Base-by-base conservation (phyloP, 2,888 invertebrate genomes). In the Xanthia icteritia region DNA sequence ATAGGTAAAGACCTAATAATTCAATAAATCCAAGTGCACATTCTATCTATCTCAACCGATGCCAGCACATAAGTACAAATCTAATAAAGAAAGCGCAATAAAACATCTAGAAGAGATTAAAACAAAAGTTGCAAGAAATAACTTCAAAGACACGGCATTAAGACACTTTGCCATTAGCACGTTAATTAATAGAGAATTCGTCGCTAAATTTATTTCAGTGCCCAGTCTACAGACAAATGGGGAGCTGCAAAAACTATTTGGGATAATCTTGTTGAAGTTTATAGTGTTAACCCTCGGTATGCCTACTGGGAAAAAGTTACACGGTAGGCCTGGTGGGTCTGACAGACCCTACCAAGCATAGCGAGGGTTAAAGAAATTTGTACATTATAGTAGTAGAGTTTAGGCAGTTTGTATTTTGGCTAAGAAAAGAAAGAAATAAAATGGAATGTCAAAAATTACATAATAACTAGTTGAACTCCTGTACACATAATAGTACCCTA, bases 101-200 rank as follows among this genome's bases (percentile, higher is more conserved):
- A 71, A 81, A 56, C 74, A 64, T 75, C 63, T 73, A 75, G 73
- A 61, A 75, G 36, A 72, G 39, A 88, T 84, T 79, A 82, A 86
- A 82, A 88, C 65, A 63, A 67, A 76, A 88, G 67, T 84, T 80
- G 73, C 48, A 54, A 68, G 65, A 65, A 77, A 82, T 87, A 79
- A 80, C 74, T 77, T 51, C 61, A 72, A 65, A 76, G 67, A 70
- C 79, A 72, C 75, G 48, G 78, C 74, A 83, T 83, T 79, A 79
- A 88, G 79, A 81, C 81, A 88, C 79, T 83, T 70, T 74, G 73
- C 83, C 68, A 84, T 86, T 84, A 86, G 79, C 86, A 82, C 84
- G 76, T 79, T 88, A 84, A 84, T 88, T 86, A 88, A 80, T 86
- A 82, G 67, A 80, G 73, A 88, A 88, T 77, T 83, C 54, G 73